phyloP scores from a whole-genome alignment of 2,797 vertebrate species.

The Bucorvus abyssinicus region DNA sequence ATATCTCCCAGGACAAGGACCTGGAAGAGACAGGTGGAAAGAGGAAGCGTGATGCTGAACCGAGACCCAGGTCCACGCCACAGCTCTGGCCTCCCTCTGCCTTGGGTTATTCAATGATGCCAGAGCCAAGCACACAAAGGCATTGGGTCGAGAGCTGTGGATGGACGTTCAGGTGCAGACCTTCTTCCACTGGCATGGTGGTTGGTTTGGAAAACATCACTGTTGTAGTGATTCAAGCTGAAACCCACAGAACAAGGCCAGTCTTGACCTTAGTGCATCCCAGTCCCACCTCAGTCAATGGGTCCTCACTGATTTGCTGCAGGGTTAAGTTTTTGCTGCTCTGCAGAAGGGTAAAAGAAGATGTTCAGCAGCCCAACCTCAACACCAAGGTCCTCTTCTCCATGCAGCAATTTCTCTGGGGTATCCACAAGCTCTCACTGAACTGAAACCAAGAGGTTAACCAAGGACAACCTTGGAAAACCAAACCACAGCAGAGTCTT shows the following conservation, averaged over 20 bases:
- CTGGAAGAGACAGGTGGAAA: not conserved
- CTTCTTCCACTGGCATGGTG: not conserved
- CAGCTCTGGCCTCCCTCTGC: not conserved
- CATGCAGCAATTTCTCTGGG: not conserved
- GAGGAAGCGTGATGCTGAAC: not conserved
- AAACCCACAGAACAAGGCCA: not conserved
- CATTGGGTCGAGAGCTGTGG: not conserved
- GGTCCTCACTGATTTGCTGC: not conserved
- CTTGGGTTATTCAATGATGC: not conserved
- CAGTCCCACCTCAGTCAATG: not conserved
- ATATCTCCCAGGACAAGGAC: not conserved
- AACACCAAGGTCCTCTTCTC: not conserved
- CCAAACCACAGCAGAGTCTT: not conserved
- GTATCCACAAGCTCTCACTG: not conserved
- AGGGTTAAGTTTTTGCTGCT: not conserved
- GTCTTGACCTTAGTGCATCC: not conserved
- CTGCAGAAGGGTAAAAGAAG: not conserved
- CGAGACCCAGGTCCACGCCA: accelerated
- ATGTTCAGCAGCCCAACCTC: not conserved
- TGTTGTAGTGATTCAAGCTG: not conserved
- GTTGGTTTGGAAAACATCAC: not conserved
- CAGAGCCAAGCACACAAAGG: not conserved
- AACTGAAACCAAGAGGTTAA: not conserved
- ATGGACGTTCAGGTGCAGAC: accelerated
- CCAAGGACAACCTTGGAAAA: not conserved